phyloP scores from a whole-genome alignment of 2,797 vertebrate species.

The Eidolon dupreanum region DNA sequence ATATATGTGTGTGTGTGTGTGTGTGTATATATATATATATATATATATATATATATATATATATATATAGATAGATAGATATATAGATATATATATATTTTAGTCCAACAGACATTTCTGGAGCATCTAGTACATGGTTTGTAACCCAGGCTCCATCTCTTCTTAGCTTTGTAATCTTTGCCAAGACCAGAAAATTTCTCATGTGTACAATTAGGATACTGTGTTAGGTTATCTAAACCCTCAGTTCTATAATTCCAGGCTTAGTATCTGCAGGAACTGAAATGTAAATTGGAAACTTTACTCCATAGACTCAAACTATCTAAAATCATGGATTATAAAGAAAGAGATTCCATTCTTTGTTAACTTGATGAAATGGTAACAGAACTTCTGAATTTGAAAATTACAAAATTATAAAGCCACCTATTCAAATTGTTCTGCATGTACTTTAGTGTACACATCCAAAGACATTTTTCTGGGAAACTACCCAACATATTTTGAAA shows the following conservation, averaged over 20 bases:
- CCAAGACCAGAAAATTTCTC: neutral
- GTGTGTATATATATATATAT: too few species aligned
- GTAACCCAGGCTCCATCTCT: neutral
- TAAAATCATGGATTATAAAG: neutral
- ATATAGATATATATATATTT: too few species aligned
- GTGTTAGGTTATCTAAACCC: neutral
- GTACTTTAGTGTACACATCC: neutral
- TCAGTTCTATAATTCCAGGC: neutral
- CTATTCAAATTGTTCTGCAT: neutral
- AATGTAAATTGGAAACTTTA: neutral
- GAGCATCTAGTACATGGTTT: neutral
- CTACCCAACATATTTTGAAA: neutral
- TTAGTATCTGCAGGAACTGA: neutral
- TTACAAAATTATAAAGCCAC: neutral
- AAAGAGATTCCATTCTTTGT: neutral
- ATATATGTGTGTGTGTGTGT: too few species aligned
- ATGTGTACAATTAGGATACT: neutral
- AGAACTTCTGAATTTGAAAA: neutral
- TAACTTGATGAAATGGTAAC: neutral
- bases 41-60: too few species aligned
- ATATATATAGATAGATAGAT: too few species aligned
- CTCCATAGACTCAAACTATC: neutral
- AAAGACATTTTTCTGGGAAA: neutral
- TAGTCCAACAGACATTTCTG: neutral
- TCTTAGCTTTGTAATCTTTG: slow-evolving; percentile 21